phyloP scores from a whole-genome alignment of 2,113 vertebrate species.

The Scomber colias region DNA sequence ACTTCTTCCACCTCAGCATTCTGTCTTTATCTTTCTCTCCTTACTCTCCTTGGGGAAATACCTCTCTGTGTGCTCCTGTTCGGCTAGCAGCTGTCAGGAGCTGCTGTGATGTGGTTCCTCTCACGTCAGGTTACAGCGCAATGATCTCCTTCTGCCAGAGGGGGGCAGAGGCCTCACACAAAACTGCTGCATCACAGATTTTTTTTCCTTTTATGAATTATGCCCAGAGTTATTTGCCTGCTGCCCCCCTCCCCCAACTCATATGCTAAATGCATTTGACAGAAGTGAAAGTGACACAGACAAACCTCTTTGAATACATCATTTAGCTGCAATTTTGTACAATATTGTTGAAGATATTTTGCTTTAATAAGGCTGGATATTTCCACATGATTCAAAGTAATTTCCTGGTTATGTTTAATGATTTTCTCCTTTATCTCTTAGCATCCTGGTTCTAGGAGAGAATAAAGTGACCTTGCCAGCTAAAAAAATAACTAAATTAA shows the following conservation, averaged over 20 bases:
- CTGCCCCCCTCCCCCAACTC: not conserved
- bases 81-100: conserved; percentile 52
- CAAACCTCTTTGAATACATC: not conserved
- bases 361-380: not conserved
- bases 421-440: not conserved
- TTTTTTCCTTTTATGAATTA: conserved; percentile 5
- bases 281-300: not conserved
- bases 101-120: conserved; percentile 10
- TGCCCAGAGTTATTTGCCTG: conserved; percentile 5
- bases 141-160: conserved; percentile 43
- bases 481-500: not conserved
- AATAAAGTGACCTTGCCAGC: not conserved
- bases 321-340: not conserved
- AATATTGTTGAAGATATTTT: not conserved
- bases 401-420: not conserved
- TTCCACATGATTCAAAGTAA: not conserved
- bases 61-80: conserved; percentile 47
- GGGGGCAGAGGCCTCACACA: conserved; percentile 56
- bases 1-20: conserved; percentile 11
- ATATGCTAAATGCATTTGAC: conserved; percentile 15
- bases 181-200: conserved; percentile 61
- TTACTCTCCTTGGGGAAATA: conserved; percentile 60
- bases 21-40: conserved; percentile 13
- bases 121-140: conserved; percentile 36
- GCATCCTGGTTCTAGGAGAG: not conserved